Conservation (phyloP, 2,797 vertebrate genomes). For the Taeniopygia guttata region DNA sequence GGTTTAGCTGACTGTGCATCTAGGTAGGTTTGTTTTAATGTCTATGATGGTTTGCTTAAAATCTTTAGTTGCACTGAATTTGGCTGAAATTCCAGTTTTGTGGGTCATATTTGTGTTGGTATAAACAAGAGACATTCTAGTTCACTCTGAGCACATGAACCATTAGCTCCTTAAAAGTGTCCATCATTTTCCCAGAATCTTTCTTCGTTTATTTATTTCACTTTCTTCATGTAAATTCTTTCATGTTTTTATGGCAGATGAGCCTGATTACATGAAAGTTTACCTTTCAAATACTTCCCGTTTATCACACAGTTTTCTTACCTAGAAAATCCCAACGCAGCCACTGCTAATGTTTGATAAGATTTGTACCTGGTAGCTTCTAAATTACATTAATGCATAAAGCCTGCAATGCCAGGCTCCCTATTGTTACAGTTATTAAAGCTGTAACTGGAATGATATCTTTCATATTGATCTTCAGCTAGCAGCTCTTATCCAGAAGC, state of each 20-base stretch:
- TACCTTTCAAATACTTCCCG: conserved; percentile 32
- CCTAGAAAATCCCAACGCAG: conserved; percentile 63
- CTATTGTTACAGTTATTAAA: conserved; percentile 77
- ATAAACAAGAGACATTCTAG: not conserved
- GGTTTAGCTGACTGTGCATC: fast-evolving
- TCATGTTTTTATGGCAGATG: not conserved
- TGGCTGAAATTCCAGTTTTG: not conserved
- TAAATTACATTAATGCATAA: conserved; percentile 77
- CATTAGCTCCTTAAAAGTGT: not conserved
- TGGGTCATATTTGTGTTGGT: not conserved
- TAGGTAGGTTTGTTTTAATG: not conserved
- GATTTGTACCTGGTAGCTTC: conserved; percentile 76
- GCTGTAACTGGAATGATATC: conserved; percentile 69
- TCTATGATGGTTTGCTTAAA: fast-evolving
- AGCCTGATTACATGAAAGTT: conserved; percentile 47
- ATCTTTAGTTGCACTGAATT: not conserved
- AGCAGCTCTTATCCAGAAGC: conserved; percentile 75
- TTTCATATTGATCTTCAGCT: conserved; percentile 77
- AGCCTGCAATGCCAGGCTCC: conserved; percentile 70
- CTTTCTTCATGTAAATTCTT: not conserved
- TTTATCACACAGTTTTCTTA: conserved; percentile 65
- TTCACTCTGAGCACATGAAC: fast-evolving
- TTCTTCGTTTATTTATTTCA: not conserved
- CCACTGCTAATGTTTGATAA: conserved; percentile 59
- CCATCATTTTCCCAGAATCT: not conserved